Conservation (phyloP, 2,113 vertebrate species). For the Brachypteracias leptosomus region DNA sequence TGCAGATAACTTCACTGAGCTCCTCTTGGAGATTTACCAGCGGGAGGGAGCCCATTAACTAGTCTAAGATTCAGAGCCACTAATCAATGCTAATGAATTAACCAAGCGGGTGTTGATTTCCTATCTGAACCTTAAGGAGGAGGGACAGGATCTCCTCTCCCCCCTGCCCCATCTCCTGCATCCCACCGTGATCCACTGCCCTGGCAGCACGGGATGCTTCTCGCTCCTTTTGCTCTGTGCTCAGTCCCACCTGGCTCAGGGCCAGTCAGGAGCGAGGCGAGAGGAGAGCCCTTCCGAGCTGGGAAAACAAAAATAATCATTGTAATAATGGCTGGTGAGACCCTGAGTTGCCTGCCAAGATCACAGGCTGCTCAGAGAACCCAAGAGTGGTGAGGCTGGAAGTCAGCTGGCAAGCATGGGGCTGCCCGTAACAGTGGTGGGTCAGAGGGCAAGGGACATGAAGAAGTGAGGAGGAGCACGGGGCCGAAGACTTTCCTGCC, state of each 20-base stretch:
- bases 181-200: not conserved
- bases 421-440: not conserved
- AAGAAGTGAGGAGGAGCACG: not conserved
- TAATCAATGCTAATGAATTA: constrained; percentile 46
- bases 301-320: not conserved
- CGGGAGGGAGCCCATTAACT: not conserved
- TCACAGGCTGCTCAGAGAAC: not conserved
- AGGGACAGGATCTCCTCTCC: not conserved
- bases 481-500: not conserved
- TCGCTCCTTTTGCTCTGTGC: accelerated
- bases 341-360: not conserved
- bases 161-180: not conserved
- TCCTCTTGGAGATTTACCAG: constrained; percentile 10
- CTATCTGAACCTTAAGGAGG: not conserved
- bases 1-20: constrained; percentile 7
- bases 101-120: constrained; percentile 12
- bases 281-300: not conserved
- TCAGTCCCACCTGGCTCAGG: not conserved
- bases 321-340: not conserved
- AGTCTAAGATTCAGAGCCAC: not conserved
- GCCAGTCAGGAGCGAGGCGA: not conserved
- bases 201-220: not conserved
- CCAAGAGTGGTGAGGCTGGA: not conserved
- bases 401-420: not conserved
- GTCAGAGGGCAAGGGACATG: not conserved